Evolutionary conservation across 2,888 invertebrate genomes (phyloP), one percentile per base, ranked within the genome.

Genomic region (Drosophila anomalata): DNA sequence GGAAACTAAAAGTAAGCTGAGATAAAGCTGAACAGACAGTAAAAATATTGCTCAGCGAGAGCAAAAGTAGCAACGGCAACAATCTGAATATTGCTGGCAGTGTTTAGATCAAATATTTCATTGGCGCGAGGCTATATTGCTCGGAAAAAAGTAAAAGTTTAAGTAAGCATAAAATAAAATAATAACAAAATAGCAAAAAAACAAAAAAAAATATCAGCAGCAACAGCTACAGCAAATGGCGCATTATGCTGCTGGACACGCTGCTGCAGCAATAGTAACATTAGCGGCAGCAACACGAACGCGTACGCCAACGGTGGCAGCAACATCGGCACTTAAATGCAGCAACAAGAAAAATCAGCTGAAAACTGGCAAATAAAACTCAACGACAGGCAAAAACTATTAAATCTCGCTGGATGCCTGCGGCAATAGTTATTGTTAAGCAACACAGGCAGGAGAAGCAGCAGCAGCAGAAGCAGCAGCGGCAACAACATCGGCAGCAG

Each of bases 371-470:
- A 66, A 65, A 62, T 60, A 66, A 68, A 73, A 73, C 56, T 71
- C 54, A 65, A 61, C 56, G 63, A 47, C 54, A 59, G 59, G 75
- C 62, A 53, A 54, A 58, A 78, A 62, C 60, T 69, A 75, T 74
- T 66, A 73, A 84, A 60, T 61, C 72, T 46, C 62, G 77, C 81
- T 83, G 75, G 79, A 84, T 84, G 81, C 79, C 80, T 73, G 75
- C 79, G 77, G 72, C 61, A 79, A 80, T 71, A 70, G 82, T 78
- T 67, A 73, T 67, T 77, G 77, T 75, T 56, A 67, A 77, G 56
- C 72, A 72, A 63, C 77, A 67, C 36, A 69, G 68, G 36, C 57
- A 67, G 56, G 62, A 62, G 36, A 31, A 65, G 22, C 48, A 73
- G 42, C 29, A 48, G 26, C 39, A 58, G n/a, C n/a, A n/a, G n/a